Evolutionary conservation across 2,113 vertebrate species (phyloP), one percentile per base, ranked within the genome.

Genomic region (Calyptommatus sinebrachiatus): DNA sequence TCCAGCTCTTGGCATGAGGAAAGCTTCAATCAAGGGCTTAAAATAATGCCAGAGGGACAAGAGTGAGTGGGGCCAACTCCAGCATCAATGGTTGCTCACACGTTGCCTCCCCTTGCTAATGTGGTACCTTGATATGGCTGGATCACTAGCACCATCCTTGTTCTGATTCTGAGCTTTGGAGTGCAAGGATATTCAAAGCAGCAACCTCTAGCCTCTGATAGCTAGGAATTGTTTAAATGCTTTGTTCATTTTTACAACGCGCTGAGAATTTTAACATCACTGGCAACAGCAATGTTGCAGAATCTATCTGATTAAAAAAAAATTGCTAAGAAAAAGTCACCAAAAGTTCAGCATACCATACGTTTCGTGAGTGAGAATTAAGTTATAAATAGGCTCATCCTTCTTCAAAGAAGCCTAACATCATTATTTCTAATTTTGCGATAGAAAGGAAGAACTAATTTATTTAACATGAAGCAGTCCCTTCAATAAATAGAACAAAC

Each of bases 391-490:
- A 85, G 48, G 78, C 57, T 73, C 72, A 72, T 45, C 48, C 31
- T 88, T 85, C 63, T 78, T 85, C 79, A 79, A 20, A 77, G 81
- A 87, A 85, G 63, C 20, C 81, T 89, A 85, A 68, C 26, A 71
- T 86, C 66, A 50, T 89, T 83, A 83, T 81, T 57, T 60, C 26
- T 88, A 73, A 86, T 29, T n/a, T 84, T 88, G 75, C 53, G 86
- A 72, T 20, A 86, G 57, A 87, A 84, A 83, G 57, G 35, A 84
- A 84, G 26, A 18, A 75, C 60, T 48, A 35, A 71, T 80, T 46
- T 48, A 7, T 6, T 62, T 85, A 85, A 89, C 85, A 83, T 80
- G 78, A 89, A 89, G 62, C 85, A 88, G 83, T 31, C 70, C n/a
- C 68, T 71, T 57, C 84, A 71, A 79, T 77, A 84, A 91, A 88